Conservation (phyloP, 2,888 invertebrate species). For the Branchipolynoe longqiensis region DNA sequence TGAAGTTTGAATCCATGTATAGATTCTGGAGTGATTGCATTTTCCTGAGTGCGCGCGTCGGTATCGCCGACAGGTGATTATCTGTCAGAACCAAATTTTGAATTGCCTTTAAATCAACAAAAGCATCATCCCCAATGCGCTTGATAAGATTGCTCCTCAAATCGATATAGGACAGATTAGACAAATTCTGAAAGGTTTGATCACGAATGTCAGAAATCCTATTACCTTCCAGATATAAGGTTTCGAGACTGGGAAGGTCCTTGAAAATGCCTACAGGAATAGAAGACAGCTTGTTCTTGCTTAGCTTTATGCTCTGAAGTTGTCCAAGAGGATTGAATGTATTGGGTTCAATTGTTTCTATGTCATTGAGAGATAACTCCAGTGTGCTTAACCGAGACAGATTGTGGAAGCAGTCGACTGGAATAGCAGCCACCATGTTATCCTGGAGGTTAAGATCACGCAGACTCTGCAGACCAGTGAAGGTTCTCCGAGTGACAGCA, state of each 20-base stretch:
- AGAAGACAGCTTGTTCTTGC: constrained; percentile 57
- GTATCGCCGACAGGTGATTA: constrained; percentile 59
- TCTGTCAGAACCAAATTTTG: constrained; percentile 53
- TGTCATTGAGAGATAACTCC: constrained; percentile 62
- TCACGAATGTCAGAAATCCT: constrained; percentile 21
- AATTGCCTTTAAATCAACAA: constrained; percentile 55
- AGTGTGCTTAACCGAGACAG: constrained; percentile 40
- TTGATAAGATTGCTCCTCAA: constrained; percentile 59
- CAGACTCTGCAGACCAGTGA: constrained; percentile 56
- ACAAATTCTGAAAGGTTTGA: constrained; percentile 58
- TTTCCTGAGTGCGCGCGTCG: constrained; percentile 45
- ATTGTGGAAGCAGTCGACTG: constrained; percentile 52
- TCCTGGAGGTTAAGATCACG: constrained; percentile 63
- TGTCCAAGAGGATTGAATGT: constrained; percentile 32
- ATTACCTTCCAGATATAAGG: constrained; percentile 62
- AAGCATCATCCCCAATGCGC: constrained; percentile 55
- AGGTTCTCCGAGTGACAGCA: constrained; percentile 31
- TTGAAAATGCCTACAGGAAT: constrained; percentile 60
- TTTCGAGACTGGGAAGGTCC: constrained; percentile 35
- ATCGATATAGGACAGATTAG: constrained; percentile 61
- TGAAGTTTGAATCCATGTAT: constrained; percentile 55
- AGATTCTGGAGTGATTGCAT: constrained; percentile 60
- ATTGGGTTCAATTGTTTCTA: constrained; percentile 55
- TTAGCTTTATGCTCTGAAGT: constrained; percentile 59
- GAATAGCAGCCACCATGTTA: constrained; percentile 59